A percentile compares a stretch with the other conserved stretches of the same genome.
Evolutionary conservation across 2,113 vertebrate genomes (phyloP).

Genomic region (Gasterosteus aculeatus): DNA sequence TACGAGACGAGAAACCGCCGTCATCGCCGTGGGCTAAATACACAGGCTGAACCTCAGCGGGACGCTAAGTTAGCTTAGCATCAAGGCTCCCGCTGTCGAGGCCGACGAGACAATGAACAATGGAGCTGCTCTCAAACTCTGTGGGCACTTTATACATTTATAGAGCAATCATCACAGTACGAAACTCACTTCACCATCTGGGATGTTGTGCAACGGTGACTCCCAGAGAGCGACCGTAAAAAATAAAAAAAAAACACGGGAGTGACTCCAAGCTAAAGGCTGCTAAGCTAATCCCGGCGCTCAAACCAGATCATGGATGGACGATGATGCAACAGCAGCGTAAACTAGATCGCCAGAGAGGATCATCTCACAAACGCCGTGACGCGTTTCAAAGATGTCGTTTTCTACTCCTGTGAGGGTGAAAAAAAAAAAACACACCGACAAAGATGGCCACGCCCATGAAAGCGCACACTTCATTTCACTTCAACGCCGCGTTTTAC

Average conservation of each 20-base stretch:
- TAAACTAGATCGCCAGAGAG: background rate
- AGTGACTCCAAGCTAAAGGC: no score
- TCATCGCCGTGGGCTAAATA: background rate
- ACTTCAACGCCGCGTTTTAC: constrained; percentile 60
- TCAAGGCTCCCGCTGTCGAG: background rate
- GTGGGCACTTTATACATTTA: constrained; percentile 64
- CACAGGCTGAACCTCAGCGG: background rate
- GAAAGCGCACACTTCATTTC: constrained; percentile 56
- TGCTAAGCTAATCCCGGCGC: background rate
- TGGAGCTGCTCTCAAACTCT: constrained; percentile 48
- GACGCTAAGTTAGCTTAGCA: background rate
- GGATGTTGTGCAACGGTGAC: constrained; percentile 70
- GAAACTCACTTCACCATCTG: constrained; percentile 68
- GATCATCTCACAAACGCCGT: background rate
- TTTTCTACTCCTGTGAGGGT: background rate
- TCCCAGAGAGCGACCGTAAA: constrained; percentile 44
- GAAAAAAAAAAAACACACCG: background rate
- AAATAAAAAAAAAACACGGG: no score
- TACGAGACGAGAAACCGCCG: background rate
- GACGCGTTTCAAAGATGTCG: background rate
- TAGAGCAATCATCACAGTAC: constrained; percentile 77
- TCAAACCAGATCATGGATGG: background rate
- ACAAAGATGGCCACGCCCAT: constrained; percentile 19
- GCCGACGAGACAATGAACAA: constrained; percentile 69
- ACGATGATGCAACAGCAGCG: background rate